phyloP scores from a whole-genome alignment of 2,113 vertebrate genomes.

The Smithornis capensis region DNA sequence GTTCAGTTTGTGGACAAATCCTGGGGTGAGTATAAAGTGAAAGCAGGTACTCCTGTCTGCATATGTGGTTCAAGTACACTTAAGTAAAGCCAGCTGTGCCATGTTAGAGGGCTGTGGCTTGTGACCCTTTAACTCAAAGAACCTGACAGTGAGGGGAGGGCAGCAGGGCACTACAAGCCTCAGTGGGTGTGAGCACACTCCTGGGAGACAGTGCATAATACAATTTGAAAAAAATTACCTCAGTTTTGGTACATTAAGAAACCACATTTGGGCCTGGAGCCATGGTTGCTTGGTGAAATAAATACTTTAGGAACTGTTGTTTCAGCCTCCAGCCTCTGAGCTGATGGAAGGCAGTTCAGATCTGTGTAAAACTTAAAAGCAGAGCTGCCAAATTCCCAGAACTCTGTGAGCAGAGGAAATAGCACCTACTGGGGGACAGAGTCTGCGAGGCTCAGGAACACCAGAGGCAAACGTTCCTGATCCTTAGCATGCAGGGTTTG shows the following conservation, averaged over 20 bases:
- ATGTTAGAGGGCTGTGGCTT: not conserved
- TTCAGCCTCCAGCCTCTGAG: not conserved
- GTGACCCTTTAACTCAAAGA: accelerated
- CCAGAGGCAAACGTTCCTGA: not conserved
- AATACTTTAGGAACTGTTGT: not conserved
- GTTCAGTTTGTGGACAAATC: slow-evolving; percentile 82
- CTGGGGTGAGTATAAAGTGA: slow-evolving; percentile 80
- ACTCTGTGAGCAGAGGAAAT: accelerated
- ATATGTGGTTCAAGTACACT: not conserved
- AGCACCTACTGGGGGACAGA: accelerated
- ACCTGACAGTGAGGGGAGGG: accelerated
- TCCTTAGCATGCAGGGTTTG: not conserved
- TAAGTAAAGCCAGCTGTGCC: not conserved
- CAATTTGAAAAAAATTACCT: not conserved
- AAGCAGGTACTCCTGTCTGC: not conserved
- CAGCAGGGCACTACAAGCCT: not conserved
- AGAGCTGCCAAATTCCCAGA: no score
- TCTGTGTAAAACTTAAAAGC: not conserved
- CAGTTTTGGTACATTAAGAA: not conserved
- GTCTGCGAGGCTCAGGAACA: accelerated
- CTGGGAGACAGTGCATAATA: accelerated
- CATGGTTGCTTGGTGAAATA: not conserved
- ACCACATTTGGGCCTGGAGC: not conserved
- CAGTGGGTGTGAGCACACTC: accelerated
- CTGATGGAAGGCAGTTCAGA: not conserved